These are phyloP conservation scores for Todus mexicanus DNA, from an alignment of 2,797 vertebrate species.

Conservation along the genomic window DNA sequence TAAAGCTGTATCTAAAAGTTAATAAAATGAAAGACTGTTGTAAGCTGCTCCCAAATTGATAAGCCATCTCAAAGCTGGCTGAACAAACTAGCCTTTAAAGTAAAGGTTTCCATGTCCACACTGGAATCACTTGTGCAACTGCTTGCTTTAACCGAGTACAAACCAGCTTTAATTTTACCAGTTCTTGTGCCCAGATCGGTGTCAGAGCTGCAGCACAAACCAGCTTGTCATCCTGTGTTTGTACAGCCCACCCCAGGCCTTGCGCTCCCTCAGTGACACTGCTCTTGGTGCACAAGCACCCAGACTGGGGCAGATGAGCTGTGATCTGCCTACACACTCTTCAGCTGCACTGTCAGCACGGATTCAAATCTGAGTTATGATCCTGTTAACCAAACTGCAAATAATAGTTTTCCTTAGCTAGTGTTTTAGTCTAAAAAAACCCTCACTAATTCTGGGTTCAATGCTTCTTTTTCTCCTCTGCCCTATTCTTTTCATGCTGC, in stretches of 20 bases:
- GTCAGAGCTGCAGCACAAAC: background rate
- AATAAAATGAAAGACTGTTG: background rate
- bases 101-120: background rate
- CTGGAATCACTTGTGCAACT: background rate
- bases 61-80: background rate
- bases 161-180: background rate
- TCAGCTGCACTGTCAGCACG: background rate
- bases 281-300: background rate
- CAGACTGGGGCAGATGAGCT: background rate
- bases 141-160: background rate
- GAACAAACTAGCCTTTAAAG: background rate
- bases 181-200: rapidly evolving
- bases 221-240: background rate
- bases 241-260: background rate
- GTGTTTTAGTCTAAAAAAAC: background rate
- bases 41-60: background rate
- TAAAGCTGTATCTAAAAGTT: background rate
- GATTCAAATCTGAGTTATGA: background rate
- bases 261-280: background rate
- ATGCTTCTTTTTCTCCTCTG: background rate
- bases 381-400: background rate
- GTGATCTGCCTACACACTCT: background rate
- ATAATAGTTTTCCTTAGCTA: background rate
- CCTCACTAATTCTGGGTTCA: background rate
- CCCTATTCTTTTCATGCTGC: background rate